These are phyloP conservation scores for Ophthalmolycus amberensis DNA, from an alignment of 2,113 vertebrate species.

Conservation along the genomic window DNA sequence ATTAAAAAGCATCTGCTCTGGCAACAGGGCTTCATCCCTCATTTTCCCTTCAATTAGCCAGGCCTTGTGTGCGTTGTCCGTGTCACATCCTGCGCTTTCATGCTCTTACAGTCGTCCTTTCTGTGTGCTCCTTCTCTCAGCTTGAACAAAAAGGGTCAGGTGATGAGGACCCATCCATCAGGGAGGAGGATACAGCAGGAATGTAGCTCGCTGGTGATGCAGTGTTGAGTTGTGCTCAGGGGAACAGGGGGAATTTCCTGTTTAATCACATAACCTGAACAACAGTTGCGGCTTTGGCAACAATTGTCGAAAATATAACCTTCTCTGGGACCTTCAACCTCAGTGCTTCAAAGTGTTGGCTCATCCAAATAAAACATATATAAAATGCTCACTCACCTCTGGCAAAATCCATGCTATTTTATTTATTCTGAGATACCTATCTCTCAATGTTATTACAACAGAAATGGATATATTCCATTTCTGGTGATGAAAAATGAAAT, in stretches of 20 bases:
- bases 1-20: conserved; percentile 29
- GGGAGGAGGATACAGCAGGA: conserved; percentile 41
- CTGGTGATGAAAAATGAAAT: background rate
- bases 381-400: background rate
- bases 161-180: conserved; percentile 35
- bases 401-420: background rate
- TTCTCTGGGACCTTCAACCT: background rate
- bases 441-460: background rate
- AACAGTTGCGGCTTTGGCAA: background rate
- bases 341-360: background rate
- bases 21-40: conserved; percentile 16
- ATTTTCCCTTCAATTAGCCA: conserved; percentile 29
- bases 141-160: conserved; percentile 42
- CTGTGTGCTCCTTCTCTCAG: conserved; percentile 7
- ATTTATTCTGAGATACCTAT: background rate
- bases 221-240: background rate
- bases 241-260: background rate
- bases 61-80: background rate
- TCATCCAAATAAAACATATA: background rate
- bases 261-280: background rate
- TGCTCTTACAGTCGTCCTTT: conserved; percentile 7
- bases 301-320: background rate
- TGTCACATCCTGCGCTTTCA: conserved; percentile 44
- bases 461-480: background rate
- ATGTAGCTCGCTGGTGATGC: conserved; percentile 19